Evolutionary conservation across 2,113 vertebrate species (phyloP).

Genomic region (Anguilla japonica): DNA sequence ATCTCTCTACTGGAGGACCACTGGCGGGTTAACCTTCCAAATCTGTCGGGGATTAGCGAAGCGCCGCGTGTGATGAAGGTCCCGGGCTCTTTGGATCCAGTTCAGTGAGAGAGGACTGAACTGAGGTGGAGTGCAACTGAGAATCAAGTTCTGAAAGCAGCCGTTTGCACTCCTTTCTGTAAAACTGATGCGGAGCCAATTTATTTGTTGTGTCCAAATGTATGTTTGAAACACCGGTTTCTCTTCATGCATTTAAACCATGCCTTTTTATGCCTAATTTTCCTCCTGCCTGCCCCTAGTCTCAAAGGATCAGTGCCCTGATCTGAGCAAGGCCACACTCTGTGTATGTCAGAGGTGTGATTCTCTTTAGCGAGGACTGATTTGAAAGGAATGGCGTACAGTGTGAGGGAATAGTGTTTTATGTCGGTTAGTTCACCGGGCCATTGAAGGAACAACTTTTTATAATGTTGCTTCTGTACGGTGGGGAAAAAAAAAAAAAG

Average conservation of each 20-base stretch:
- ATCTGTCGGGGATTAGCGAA: background rate
- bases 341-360: slow-evolving; percentile 29
- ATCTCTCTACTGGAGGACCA: background rate
- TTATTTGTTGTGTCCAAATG: slow-evolving; percentile 5
- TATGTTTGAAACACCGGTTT: background rate
- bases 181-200: slow-evolving; percentile 2
- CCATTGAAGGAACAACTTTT: background rate
- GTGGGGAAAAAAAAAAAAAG: background rate
- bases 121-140: background rate
- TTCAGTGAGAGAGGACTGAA: background rate
- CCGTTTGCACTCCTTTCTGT: background rate
- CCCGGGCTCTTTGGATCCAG: slow-evolving; percentile 21
- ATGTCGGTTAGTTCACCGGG: background rate
- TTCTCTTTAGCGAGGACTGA: slow-evolving; percentile 58
- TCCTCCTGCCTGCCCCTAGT: background rate
- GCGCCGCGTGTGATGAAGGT: background rate
- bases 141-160: background rate
- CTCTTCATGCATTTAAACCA: too few relatives aligned
- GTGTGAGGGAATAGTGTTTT: slow-evolving; percentile 42
- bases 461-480: background rate
- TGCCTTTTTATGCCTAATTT: background rate
- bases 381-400: slow-evolving; percentile 34
- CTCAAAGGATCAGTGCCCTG: background rate
- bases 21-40: slow-evolving; percentile 1
- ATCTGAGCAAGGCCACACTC: background rate